Percentiles rank a stretch among this genome's conserved stretches.
Evolutionary conservation across 1,140 invertebrate genomes (phyloP).

Genomic region (Hylaeus anthracinus): DNA sequence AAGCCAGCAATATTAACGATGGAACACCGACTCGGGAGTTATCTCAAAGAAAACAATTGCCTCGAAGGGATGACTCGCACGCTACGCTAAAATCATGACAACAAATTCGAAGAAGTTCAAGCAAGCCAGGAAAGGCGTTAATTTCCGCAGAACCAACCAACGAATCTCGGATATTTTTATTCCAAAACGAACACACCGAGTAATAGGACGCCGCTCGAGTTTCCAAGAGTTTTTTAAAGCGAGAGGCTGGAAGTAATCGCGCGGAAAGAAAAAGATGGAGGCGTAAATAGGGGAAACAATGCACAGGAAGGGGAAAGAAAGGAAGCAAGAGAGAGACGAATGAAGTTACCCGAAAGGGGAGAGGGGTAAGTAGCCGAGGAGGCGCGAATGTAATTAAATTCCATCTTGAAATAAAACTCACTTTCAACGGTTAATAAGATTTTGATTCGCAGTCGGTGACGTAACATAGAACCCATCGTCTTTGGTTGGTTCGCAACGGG

Average conservation of each 20-base stretch:
- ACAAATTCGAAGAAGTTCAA: conserved; percentile 29
- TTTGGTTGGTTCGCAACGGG: conserved; percentile 45
- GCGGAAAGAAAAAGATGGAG: conserved; percentile 14
- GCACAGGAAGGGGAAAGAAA: background rate
- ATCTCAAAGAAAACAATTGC: too few species aligned
- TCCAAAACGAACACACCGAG: conserved; percentile 52
- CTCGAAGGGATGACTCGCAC: too few species aligned
- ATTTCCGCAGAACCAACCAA: conserved; percentile 61
- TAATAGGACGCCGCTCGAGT: conserved; percentile 46
- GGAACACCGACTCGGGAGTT: too few species aligned
- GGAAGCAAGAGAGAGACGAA: background rate
- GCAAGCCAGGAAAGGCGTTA: conserved; percentile 48
- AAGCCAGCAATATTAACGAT: too few species aligned
- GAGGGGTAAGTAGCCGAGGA: conserved; percentile 32
- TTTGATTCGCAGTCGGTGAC: conserved; percentile 74
- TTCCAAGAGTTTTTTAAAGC: background rate
- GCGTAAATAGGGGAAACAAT: conserved; percentile 34
- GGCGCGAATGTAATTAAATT: conserved; percentile 76
- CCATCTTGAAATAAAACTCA: conserved; percentile 74
- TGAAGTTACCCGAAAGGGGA: conserved; percentile 20
- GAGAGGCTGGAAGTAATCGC: background rate
- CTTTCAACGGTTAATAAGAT: conserved; percentile 77
- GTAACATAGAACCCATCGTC: conserved; percentile 65
- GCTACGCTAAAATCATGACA: background rate
- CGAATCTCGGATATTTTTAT: conserved; percentile 68